Evolutionary conservation across 1,140 invertebrate genomes (phyloP).

Genomic region (Stegodyphus dumicola): DNA sequence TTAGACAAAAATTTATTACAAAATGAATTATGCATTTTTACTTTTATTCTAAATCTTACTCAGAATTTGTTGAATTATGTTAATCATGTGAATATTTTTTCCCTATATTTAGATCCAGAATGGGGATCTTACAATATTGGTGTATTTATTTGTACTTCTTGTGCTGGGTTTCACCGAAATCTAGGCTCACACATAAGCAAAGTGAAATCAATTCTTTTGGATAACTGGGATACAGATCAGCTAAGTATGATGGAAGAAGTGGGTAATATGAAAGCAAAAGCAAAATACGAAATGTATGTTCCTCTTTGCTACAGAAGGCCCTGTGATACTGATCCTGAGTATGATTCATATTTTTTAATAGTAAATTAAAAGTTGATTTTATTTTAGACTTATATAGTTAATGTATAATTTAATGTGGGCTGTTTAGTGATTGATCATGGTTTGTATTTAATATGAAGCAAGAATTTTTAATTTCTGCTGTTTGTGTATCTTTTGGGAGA

Average conservation of each 20-base stretch:
- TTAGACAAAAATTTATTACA: too few species aligned
- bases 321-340: slow-evolving; percentile 82
- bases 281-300: slow-evolving; percentile 84
- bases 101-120: slow-evolving; percentile 76
- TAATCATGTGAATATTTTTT: too few species aligned
- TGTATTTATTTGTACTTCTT: slow-evolving; percentile 86
- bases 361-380: background rate
- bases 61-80: too few species aligned
- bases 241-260: slow-evolving; percentile 77
- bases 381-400: too few species aligned
- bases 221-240: slow-evolving; percentile 74
- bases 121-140: slow-evolving; percentile 93
- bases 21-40: too few species aligned
- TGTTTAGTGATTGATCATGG: too few species aligned
- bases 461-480: too few species aligned
- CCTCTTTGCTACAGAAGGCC: slow-evolving; percentile 85
- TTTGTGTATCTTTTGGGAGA: too few species aligned
- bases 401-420: too few species aligned
- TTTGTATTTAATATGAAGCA: too few species aligned
- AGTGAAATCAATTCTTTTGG: slow-evolving; percentile 87
- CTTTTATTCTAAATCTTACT: too few species aligned
- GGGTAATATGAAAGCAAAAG: slow-evolving; percentile 81
- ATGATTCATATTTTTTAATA: slow-evolving; percentile 64
- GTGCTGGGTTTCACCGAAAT: slow-evolving; percentile 83
- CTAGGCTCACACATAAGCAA: slow-evolving; percentile 89